Conservation (phyloP, 2,888 invertebrate genomes). For the Cryptocheilus praepositus region DNA sequence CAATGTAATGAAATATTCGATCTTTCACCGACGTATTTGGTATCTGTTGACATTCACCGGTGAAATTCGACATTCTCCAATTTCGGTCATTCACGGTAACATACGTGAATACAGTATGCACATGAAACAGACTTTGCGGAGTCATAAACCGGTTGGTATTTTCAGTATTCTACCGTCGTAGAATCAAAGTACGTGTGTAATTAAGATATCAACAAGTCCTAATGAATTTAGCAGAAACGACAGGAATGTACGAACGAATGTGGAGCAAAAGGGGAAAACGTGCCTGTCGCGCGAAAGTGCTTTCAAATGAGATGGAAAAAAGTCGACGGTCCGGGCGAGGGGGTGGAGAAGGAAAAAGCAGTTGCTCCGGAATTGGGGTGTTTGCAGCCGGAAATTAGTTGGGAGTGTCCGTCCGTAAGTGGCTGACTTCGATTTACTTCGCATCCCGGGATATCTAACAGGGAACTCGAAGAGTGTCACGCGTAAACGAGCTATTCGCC, state of each 20-base stretch:
- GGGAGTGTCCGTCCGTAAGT: slow-evolving; percentile 66
- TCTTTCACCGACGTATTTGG: no score
- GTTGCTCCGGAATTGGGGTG: slow-evolving; percentile 57
- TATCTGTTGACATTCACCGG: no score
- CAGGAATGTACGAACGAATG: not conserved
- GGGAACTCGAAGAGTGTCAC: slow-evolving; percentile 1
- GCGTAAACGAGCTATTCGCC: slow-evolving; percentile 1
- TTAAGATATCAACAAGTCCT: no score
- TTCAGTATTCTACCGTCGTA: no score
- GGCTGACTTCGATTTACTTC: slow-evolving; percentile 57
- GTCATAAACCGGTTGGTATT: no score
- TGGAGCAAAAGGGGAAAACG: slow-evolving; percentile 2
- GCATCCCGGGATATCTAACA: slow-evolving; percentile 37
- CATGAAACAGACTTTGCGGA: no score
- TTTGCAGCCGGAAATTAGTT: slow-evolving; percentile 68
- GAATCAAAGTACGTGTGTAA: no score
- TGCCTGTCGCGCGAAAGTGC: slow-evolving; percentile 23
- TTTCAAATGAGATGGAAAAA: slow-evolving; percentile 44
- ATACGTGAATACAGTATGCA: no score
- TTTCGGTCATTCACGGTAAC: no score
- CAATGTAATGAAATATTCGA: no score
- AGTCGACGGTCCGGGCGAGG: slow-evolving; percentile 34
- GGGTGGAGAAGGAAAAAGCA: slow-evolving; percentile 29
- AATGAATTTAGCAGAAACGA: no score
- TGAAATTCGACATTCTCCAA: no score